A percentile compares a stretch with the other conserved stretches of the same genome.
Conservation (phyloP, 2,113 vertebrate species). For the Rhabdornis inornatus region DNA sequence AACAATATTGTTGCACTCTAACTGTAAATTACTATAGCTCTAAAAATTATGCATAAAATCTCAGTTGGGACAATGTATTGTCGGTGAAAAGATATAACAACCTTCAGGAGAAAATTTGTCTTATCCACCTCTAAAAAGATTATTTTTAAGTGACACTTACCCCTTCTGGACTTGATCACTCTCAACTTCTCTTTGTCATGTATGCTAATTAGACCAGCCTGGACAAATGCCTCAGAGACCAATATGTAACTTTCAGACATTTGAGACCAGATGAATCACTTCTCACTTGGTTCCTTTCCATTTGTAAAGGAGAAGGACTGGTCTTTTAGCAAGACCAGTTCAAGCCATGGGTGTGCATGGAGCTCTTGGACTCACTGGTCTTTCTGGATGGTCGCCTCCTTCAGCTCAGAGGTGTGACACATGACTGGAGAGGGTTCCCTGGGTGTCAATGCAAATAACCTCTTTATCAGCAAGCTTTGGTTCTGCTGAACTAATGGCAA, state of each 20-base stretch:
- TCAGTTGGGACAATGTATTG: background rate
- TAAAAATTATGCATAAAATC: background rate
- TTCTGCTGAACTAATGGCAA: background rate
- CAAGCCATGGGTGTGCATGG: background rate
- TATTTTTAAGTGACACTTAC: background rate
- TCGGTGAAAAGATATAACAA: background rate
- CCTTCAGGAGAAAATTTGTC: background rate
- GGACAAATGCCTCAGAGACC: background rate
- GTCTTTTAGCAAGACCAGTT: background rate
- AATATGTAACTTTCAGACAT: background rate
- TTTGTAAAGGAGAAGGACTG: background rate
- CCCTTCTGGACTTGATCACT: background rate
- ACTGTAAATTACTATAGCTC: background rate
- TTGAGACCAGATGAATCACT: background rate
- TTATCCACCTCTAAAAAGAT: background rate
- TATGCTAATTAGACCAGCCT: fast-evolving
- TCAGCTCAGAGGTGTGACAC: fast-evolving
- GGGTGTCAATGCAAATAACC: background rate
- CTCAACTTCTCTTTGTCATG: background rate
- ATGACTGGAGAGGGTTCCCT: background rate
- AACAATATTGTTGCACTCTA: background rate
- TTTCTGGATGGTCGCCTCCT: background rate
- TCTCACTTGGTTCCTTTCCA: background rate
- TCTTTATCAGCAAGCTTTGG: background rate
- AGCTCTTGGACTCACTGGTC: background rate